A percentile compares a stretch with the other conserved stretches of the same genome.
Evolutionary conservation across 2,888 invertebrate genomes (phyloP).

Genomic region (Agrochola circellaris): DNA sequence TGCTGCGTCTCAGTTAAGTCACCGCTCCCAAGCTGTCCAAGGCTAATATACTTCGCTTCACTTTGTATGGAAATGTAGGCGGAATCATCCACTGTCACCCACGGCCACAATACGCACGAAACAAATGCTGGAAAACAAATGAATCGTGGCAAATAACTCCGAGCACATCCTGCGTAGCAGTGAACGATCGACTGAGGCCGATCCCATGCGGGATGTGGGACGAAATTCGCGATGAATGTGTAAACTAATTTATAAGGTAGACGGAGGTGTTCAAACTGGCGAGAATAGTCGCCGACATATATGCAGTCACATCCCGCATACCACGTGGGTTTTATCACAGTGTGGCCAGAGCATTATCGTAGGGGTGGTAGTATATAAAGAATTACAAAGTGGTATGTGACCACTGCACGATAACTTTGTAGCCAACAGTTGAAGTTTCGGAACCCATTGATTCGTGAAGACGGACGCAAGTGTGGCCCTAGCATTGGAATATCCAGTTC

Average conservation of each 20-base stretch:
- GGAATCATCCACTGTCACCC: neutral
- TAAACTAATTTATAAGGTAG: neutral
- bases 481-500: constrained; percentile 18
- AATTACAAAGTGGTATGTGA: neutral
- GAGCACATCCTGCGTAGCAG: neutral
- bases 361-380: neutral
- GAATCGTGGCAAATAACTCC: neutral
- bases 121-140: neutral
- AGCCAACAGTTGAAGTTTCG: neutral
- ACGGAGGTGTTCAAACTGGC: neutral
- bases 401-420: neutral
- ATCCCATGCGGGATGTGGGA: neutral
- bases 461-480: neutral
- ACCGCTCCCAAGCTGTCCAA: neutral
- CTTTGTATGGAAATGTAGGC: neutral
- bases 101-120: neutral
- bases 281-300: no score
- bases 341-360: neutral
- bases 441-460: neutral
- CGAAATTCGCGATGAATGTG: neutral
- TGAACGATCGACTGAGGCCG: neutral
- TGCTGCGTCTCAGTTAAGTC: neutral
- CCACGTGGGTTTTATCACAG: neutral
- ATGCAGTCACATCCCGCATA: neutral
- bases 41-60: neutral